Percentiles rank a stretch among this genome's conserved stretches.
phyloP scores from a whole-genome alignment of 2,113 vertebrate species.

The Protobothrops mucrosquamatus region DNA sequence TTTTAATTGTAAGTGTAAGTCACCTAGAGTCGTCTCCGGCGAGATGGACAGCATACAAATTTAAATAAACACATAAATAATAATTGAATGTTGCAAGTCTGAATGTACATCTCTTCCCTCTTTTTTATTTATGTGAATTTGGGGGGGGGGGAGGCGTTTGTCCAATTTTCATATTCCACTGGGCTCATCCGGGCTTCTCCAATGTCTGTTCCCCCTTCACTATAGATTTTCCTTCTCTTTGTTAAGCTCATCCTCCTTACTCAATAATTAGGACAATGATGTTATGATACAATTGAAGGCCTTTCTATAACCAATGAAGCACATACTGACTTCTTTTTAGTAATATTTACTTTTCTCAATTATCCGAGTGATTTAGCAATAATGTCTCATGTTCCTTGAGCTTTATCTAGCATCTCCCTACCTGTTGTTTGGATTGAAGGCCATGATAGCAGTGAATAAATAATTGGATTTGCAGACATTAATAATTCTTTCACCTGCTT shows the following conservation, averaged over 20 bases:
- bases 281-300: background rate
- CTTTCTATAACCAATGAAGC: background rate
- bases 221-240: background rate
- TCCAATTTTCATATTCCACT: background rate
- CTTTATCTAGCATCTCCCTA: background rate
- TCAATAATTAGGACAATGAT: background rate
- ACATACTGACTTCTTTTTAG: background rate
- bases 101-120: background rate
- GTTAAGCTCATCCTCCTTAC: background rate
- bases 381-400: background rate
- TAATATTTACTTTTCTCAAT: background rate
- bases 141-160: background rate
- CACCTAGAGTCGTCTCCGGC: no score
- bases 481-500: background rate
- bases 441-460: background rate
- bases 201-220: background rate
- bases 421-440: background rate
- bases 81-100: background rate
- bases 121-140: background rate
- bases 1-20: no score
- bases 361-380: background rate
- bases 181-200: background rate
- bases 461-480: background rate
- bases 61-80: background rate
- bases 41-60: background rate